Conservation (phyloP, 2,888 invertebrate species). For the Catocala nupta region DNA sequence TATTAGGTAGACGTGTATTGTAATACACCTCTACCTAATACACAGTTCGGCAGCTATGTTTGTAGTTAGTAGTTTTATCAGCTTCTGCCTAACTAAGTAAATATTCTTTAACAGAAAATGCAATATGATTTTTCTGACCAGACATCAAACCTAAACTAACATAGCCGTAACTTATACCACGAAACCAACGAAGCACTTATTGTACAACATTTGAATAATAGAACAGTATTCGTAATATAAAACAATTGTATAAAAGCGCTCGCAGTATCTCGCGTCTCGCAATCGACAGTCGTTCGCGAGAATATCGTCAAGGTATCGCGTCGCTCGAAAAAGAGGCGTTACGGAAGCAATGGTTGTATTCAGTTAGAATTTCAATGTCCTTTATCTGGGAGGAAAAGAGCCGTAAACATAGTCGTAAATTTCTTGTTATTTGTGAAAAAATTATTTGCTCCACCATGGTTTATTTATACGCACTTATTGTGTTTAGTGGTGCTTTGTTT, state of each 20-base stretch:
- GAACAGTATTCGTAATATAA: background rate
- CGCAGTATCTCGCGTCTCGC: background rate
- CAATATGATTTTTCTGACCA: too few species aligned
- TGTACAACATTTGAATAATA: too few species aligned
- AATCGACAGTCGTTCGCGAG: constrained; percentile 31
- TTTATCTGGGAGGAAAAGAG: constrained; percentile 74
- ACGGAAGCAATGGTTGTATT: constrained; percentile 63
- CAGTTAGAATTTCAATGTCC: constrained; percentile 78
- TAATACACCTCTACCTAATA: too few species aligned
- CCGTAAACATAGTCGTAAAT: constrained; percentile 80
- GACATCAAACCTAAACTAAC: too few species aligned
- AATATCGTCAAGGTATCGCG: constrained; percentile 55
- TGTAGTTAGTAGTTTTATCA: too few species aligned
- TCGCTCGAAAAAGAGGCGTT: constrained; percentile 49
- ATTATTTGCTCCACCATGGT: constrained; percentile 47
- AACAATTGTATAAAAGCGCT: background rate
- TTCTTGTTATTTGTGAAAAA: constrained; percentile 75
- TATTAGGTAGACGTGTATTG: too few species aligned
- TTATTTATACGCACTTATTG: constrained; percentile 54
- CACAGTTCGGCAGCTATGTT: too few species aligned
- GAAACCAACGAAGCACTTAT: too few species aligned
- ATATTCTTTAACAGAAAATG: too few species aligned
- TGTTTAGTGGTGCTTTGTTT: constrained; percentile 36
- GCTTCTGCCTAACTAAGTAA: too few species aligned
- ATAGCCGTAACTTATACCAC: too few species aligned